Conservation (phyloP, 2,888 invertebrate genomes). For the Camponotus fellah region DNA sequence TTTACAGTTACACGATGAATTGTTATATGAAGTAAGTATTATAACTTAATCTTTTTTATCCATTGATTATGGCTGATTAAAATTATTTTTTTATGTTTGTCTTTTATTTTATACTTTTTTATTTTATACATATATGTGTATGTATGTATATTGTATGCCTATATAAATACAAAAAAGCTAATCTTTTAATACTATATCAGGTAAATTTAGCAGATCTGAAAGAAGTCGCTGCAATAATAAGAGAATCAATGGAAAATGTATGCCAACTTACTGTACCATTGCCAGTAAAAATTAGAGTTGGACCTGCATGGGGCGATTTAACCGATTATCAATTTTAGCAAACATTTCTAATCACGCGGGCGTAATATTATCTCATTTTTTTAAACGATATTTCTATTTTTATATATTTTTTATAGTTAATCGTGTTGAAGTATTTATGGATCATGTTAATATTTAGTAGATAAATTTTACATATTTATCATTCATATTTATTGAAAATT, state of each 20-base stretch:
- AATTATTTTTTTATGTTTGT: background rate
- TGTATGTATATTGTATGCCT: background rate
- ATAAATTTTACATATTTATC: constrained; percentile 42
- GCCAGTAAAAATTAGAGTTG: constrained; percentile 95
- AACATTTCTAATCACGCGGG: background rate
- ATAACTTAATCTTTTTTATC: background rate
- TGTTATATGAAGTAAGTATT: constrained; percentile 93
- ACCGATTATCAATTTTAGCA: constrained; percentile 80
- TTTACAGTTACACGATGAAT: constrained; percentile 98
- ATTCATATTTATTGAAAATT: constrained; percentile 37
- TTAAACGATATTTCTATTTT: constrained; percentile 35
- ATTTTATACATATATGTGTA: too few species aligned
- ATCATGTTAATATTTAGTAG: constrained; percentile 33
- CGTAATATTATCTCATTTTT: constrained; percentile 5
- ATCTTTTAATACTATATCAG: constrained; percentile 77
- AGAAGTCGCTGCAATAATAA: constrained; percentile 89
- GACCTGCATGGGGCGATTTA: constrained; percentile 92
- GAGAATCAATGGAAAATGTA: constrained; percentile 93
- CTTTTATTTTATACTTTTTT: too few species aligned
- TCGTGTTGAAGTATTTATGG: constrained; percentile 5
- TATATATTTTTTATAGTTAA: constrained; percentile 32
- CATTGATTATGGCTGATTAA: background rate
- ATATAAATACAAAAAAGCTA: background rate
- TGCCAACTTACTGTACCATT: constrained; percentile 92
- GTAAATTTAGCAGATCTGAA: constrained; percentile 88